Evolutionary conservation across 1,140 invertebrate species (phyloP), one percentile per base, ranked within the genome.

Genomic region (Aleiodes sp.): DNA sequence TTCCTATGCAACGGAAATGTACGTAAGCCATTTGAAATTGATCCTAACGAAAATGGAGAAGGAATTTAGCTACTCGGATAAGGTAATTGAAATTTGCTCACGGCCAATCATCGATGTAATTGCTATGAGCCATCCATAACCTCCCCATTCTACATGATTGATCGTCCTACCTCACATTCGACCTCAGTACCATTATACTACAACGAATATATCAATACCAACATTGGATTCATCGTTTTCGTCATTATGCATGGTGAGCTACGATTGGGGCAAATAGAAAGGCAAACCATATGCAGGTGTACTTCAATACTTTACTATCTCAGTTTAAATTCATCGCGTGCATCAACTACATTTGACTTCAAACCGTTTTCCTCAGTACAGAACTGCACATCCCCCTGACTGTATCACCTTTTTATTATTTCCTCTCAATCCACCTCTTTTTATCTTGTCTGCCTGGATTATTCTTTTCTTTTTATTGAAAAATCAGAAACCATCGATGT

Each of bases 31-130:
- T 26, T 52, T 29, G 61, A 26, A 63, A 43, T 63, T 41, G 61
- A 65, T 65, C 29, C 59, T 35, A 46, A 56, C 24, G 14, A 31
- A 31, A 43, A 52, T 26, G 52, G 61, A 57, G 14, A 28, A 35
- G 43, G n/a, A 43, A 63, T 61, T 61, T 29, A 39, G 41, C 46
- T 41, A 31, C 46, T 29, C 57, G 41, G 57, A 65, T 56, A 46
- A n/a, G 71, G 71, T 73, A 76, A 76, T 76, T 75, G 75, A 75
- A 76, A 76, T 76, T 73, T 75, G 68, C 75, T 72, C 65, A 65
- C 63, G 61, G 72, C 57, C 71, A 56, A 72, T 70, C 71, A 63
- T 63, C 60, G 61, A 46, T 64, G 72, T 75, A 76, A 76, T 76
- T 74, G 71, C 59, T 62, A 65, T 59, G 33, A 46, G 33, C 21